Evolutionary conservation across 2,113 vertebrate species (phyloP), one percentile per base, ranked within the genome.

Genomic region (Lynx canadensis): DNA sequence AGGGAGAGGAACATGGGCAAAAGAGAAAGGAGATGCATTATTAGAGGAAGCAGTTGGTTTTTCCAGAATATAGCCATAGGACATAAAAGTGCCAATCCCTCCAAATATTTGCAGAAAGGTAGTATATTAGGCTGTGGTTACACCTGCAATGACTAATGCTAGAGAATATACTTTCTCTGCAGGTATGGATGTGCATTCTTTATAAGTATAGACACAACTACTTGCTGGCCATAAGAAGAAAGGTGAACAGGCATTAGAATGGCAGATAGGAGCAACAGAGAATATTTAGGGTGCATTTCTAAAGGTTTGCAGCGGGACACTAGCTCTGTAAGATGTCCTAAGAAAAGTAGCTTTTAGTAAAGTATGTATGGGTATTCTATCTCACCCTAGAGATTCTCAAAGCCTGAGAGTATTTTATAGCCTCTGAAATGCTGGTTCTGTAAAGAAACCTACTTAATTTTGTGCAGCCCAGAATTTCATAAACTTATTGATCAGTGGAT

Each of bases 1-100:
- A 96, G 98, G 89, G 94, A 92, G 92, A 98, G 98, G 98, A 98
- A 98, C 96, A 98, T 14, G 73, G 98, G 96, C 71, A 95, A 95
- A 83, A 76, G 50, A 97, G 52, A 98, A 7, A 82, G 68, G 52
- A 96, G 74, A 95, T 23, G 95, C 3, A 0, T 98, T 83, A 95
- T 81, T 82, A 89, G 0, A 1, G 0, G 52, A 86, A 66, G 83
- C 5, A 31, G n/a, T 14, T 23, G 65, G 50, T 60, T 83, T 96
- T 41, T 85, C 33, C 41, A 76, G 74, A 85, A 78, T 21, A 52
- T 63, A 76, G 52, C 48, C 55, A 60, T 11, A 80, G 86, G 89
- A 78, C 7, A 69, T 4, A 5, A 91, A 82, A 69, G 80, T 38
- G 74, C 60, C 14, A 12, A 31, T 36, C 38, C 45, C 76, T 96